These are phyloP conservation scores for Nothoprocta pentlandii DNA, from an alignment of 2,113 vertebrate species.

Conservation along the genomic window DNA sequence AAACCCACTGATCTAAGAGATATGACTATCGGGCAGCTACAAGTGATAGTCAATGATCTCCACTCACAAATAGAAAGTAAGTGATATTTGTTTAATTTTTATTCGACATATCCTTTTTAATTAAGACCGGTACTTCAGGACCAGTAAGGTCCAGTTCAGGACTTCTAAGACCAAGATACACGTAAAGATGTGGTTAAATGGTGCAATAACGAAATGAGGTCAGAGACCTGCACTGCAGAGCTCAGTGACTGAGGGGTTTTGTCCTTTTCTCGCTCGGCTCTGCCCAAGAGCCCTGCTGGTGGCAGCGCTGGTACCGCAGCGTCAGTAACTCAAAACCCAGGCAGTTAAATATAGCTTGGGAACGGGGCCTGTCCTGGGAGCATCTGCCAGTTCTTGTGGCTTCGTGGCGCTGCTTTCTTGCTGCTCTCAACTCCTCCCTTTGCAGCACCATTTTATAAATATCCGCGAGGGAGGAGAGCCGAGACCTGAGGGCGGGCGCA, in stretches of 20 bases:
- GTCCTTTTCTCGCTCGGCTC: not conserved
- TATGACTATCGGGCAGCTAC: slow-evolving; percentile 97
- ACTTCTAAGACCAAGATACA: too few relatives aligned
- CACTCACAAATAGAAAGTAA: slow-evolving; percentile 99
- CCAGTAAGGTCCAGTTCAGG: too few relatives aligned
- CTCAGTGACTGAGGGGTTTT: not conserved
- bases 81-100: not conserved
- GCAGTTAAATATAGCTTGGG: not conserved
- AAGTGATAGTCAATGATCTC: slow-evolving; percentile 98
- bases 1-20: slow-evolving; percentile 94
- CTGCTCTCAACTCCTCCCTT: not conserved
- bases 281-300: fast-evolving
- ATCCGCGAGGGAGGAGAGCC: not conserved
- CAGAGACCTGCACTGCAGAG: not conserved
- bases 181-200: not conserved
- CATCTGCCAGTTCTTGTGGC: not conserved
- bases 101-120: not conserved
- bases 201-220: fast-evolving
- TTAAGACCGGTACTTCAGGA: not conserved
- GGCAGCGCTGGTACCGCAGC: too few relatives aligned
- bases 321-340: not conserved
- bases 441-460: too few relatives aligned
- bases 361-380: not conserved
- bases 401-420: not conserved
- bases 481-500: not conserved